Percentiles rank a stretch among this genome's conserved stretches.
Evolutionary conservation across 2,797 vertebrate species (phyloP).

Genomic region (Denticeps clupeoides): DNA sequence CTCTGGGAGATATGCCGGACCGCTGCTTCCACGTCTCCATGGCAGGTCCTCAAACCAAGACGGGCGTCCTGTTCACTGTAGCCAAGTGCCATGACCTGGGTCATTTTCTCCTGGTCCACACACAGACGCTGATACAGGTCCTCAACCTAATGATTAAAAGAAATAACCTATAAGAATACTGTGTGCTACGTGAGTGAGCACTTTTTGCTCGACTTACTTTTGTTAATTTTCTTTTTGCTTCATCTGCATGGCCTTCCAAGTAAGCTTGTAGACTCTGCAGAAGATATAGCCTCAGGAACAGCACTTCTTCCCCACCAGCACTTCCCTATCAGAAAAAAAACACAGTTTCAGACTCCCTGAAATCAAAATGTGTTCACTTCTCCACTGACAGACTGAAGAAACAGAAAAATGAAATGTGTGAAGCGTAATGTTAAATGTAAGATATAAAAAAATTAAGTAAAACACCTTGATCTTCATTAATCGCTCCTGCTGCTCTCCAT

Average conservation of each 20-base stretch:
- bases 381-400: no score
- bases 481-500: slow-evolving; percentile 75
- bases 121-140: slow-evolving; percentile 61
- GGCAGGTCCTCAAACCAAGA: slow-evolving; percentile 78
- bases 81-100: slow-evolving; percentile 63
- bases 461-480: slow-evolving; percentile 80
- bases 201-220: no score
- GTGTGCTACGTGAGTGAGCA: no score
- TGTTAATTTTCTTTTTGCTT: slow-evolving; percentile 61
- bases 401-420: neutral
- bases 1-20: slow-evolving; percentile 68
- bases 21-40: slow-evolving; percentile 70
- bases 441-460: no score
- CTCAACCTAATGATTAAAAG: slow-evolving; percentile 55
- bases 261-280: slow-evolving; percentile 83
- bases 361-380: no score
- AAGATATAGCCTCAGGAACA: slow-evolving; percentile 85
- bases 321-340: slow-evolving; percentile 61
- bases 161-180: no score
- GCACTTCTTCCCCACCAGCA: slow-evolving; percentile 81
- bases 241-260: slow-evolving; percentile 67
- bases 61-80: slow-evolving; percentile 82
- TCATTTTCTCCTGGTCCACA: slow-evolving; percentile 71
- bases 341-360: slow-evolving; percentile 13
- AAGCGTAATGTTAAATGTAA: no score